Percentiles rank a stretch among this genome's conserved stretches.
These are phyloP conservation scores for Liparis tanakae DNA, from an alignment of 2,797 vertebrate species.

Conservation along the genomic window DNA sequence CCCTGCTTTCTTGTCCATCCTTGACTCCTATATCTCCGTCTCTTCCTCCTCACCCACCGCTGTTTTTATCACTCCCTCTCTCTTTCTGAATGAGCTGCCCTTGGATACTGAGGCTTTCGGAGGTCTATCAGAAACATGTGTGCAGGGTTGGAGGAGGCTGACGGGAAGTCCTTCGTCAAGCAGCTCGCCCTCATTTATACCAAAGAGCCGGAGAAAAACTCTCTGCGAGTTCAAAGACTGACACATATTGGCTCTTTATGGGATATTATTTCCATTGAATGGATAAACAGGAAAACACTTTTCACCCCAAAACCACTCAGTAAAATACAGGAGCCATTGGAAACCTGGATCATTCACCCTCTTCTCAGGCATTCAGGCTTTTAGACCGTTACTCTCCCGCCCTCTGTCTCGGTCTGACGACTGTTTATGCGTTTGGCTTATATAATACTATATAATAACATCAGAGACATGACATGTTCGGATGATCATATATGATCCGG, in stretches of 20 bases:
- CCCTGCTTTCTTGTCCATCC: slow-evolving; percentile 54
- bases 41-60: slow-evolving; percentile 54
- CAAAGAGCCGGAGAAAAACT: slow-evolving; percentile 70
- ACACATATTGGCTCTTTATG: slow-evolving; percentile 74
- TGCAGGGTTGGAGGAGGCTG: slow-evolving; percentile 79
- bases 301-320: slow-evolving; percentile 64
- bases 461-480: slow-evolving; percentile 42
- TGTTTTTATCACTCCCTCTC: slow-evolving; percentile 62
- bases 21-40: slow-evolving; percentile 53
- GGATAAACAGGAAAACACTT: slow-evolving; percentile 74
- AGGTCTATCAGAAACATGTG: slow-evolving; percentile 91
- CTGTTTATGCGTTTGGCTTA: slow-evolving; percentile 26
- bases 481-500: slow-evolving; percentile 23
- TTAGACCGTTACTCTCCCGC: slow-evolving; percentile 44
- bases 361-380: slow-evolving; percentile 19
- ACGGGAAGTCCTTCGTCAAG: slow-evolving; percentile 80
- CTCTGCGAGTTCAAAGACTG: slow-evolving; percentile 74
- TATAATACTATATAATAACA: slow-evolving; percentile 21
- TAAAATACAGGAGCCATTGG: slow-evolving; percentile 68
- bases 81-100: slow-evolving; percentile 79
- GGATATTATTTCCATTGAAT: slow-evolving; percentile 78
- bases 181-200: slow-evolving; percentile 72
- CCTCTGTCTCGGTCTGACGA: slow-evolving; percentile 34
- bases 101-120: slow-evolving; percentile 81
- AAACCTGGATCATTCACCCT: slow-evolving; percentile 52